Evolutionary conservation across 2,888 invertebrate genomes (phyloP).

Genomic region (Drosophila meridionalis): DNA sequence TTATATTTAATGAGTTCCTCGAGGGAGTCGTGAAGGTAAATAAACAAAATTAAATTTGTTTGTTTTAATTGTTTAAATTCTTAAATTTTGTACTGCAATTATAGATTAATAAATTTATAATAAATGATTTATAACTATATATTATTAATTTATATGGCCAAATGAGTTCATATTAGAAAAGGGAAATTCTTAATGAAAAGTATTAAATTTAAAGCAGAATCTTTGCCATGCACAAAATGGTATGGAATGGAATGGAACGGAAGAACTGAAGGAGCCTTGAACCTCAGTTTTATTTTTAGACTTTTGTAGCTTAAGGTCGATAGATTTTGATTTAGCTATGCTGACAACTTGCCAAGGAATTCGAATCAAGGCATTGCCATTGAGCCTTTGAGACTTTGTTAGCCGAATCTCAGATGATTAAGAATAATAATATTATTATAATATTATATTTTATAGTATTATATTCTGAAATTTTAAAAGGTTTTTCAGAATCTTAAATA

Average conservation of each 20-base stretch:
- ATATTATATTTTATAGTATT: too few relatives aligned
- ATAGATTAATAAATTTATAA: neutral
- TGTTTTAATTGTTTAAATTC: neutral
- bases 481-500: too few relatives aligned
- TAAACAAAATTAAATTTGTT: slow-evolving; percentile 18
- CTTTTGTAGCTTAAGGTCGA: neutral
- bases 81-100: neutral
- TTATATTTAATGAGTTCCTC: slow-evolving; percentile 9
- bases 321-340: neutral
- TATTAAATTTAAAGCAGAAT: neutral
- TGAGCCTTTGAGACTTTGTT: neutral
- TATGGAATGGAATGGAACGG: neutral
- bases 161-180: neutral
- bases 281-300: neutral
- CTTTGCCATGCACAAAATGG: neutral
- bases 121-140: neutral
- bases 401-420: neutral
- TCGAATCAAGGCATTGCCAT: neutral
- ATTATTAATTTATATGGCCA: neutral
- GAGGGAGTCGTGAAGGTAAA: slow-evolving; percentile 15
- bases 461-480: too few relatives aligned
- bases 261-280: neutral
- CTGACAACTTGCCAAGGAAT: neutral
- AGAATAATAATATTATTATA: too few relatives aligned
- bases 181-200: neutral